Evolutionary conservation across 2,113 vertebrate species (phyloP).

Genomic region (Andinoacara biseriatus): DNA sequence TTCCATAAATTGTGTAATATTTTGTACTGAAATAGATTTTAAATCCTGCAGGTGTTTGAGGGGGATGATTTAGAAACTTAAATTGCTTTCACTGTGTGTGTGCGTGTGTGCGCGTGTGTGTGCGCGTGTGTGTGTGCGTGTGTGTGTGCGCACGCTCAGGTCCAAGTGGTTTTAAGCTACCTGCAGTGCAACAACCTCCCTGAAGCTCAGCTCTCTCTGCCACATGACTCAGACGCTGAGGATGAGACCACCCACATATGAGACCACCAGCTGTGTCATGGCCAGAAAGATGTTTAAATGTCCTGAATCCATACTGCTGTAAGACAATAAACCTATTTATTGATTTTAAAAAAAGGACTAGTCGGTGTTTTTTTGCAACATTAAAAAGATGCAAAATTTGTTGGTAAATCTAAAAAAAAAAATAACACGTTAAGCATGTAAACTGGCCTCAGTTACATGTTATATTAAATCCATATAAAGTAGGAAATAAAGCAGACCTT

Average conservation of each 20-base stretch:
- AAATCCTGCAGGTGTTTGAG: not conserved
- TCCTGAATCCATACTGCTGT: not conserved
- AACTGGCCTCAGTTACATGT: not conserved
- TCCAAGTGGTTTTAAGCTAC: constrained; percentile 77
- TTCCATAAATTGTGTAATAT: not conserved
- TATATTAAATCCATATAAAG: accelerated
- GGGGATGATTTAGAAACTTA: not conserved
- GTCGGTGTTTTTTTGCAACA: not conserved
- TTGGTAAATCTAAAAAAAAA: not conserved
- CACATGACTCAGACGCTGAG: constrained; percentile 68
- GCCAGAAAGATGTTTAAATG: not conserved
- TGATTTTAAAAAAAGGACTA: not conserved
- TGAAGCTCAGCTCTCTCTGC: constrained; percentile 63
- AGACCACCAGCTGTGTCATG: constrained; percentile 55
- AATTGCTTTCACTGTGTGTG: not conserved
- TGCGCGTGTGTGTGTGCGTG: not conserved
- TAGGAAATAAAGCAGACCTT: not conserved
- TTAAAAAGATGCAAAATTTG: not conserved
- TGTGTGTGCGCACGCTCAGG: constrained; percentile 62
- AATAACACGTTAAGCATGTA: not conserved
- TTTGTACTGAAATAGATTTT: not conserved
- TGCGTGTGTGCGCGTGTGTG: constrained; percentile 7
- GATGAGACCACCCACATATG: constrained; percentile 70
- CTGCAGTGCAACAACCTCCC: constrained; percentile 78
- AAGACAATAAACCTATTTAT: constrained; percentile 50